Percentiles rank a stretch among this genome's conserved stretches.
phyloP scores from a whole-genome alignment of 2,113 vertebrate species.

The Lipophrys pholis region DNA sequence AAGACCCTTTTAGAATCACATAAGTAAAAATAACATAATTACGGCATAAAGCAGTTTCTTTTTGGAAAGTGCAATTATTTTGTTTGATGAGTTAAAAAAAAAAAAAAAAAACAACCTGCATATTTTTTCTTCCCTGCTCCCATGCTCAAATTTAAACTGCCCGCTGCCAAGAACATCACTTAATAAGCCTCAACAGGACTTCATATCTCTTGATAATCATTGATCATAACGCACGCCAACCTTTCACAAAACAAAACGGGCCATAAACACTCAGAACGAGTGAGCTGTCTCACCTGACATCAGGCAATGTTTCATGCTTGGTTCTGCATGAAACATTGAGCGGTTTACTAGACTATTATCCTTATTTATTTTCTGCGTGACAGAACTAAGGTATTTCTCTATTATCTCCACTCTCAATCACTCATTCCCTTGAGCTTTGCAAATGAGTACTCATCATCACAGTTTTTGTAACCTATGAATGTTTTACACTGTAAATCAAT shows the following conservation, averaged over 20 bases:
- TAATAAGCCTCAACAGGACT: background rate
- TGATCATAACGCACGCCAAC: background rate
- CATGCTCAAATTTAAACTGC: background rate
- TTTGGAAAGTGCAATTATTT: too few species aligned
- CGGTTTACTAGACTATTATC: slow-evolving; percentile 7
- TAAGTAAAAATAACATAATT: too few species aligned
- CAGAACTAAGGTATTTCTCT: slow-evolving; percentile 3
- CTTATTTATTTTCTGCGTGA: slow-evolving; percentile 12
- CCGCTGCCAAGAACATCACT: background rate
- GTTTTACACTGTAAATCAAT: slow-evolving; percentile 2
- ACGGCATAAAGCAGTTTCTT: too few species aligned
- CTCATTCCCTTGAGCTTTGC: background rate
- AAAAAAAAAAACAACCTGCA: too few species aligned
- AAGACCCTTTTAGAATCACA: too few species aligned
- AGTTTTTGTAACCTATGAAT: background rate
- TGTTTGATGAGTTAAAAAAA: too few species aligned
- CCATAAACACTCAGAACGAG: background rate
- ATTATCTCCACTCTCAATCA: slow-evolving; percentile 11
- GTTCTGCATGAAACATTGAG: background rate
- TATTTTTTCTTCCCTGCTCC: background rate
- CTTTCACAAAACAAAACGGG: slow-evolving; percentile 4
- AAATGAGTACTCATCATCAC: background rate
- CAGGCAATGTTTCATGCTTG: background rate
- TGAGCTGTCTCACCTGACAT: background rate
- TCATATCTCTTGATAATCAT: background rate